Evolutionary conservation across 2,888 invertebrate genomes (phyloP).

Genomic region (Tetropium fuscum): DNA sequence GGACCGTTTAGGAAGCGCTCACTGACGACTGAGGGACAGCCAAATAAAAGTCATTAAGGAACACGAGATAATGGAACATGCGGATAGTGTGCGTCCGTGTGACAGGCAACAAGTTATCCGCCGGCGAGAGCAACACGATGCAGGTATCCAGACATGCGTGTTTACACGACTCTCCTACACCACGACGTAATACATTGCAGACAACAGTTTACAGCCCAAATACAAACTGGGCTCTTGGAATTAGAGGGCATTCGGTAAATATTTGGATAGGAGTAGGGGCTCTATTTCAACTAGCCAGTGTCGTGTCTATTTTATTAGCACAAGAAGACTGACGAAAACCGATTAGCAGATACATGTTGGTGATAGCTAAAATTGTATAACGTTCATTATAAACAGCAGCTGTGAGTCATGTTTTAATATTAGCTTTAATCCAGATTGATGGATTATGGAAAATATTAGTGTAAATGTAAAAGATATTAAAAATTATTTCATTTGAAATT

Average conservation of each 20-base stretch:
- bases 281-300: neutral
- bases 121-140: conserved; percentile 57
- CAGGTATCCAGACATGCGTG: conserved; percentile 56
- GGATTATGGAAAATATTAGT: too few relatives aligned
- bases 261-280: conserved; percentile 1
- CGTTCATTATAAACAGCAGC: too few relatives aligned
- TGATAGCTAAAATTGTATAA: too few relatives aligned
- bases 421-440: too few relatives aligned
- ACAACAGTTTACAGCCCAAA: conserved; percentile 17
- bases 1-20: neutral
- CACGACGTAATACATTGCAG: conserved; percentile 30
- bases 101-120: conserved; percentile 60
- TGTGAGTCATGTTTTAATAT: too few relatives aligned
- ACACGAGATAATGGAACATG: conserved; percentile 29
- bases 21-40: conserved; percentile 34
- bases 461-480: too few relatives aligned
- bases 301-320: too few relatives aligned
- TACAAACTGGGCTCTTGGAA: conserved; percentile 10
- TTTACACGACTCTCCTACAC: conserved; percentile 54
- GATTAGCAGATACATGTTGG: too few relatives aligned
- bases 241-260: conserved; percentile 11
- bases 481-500: too few relatives aligned
- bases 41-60: conserved; percentile 40
- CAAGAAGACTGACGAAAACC: too few relatives aligned
- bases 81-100: conserved; percentile 38